A percentile compares a stretch with the other conserved stretches of the same genome.
phyloP scores from a whole-genome alignment of 2,113 vertebrate genomes.

The Megaceryle maxima region DNA sequence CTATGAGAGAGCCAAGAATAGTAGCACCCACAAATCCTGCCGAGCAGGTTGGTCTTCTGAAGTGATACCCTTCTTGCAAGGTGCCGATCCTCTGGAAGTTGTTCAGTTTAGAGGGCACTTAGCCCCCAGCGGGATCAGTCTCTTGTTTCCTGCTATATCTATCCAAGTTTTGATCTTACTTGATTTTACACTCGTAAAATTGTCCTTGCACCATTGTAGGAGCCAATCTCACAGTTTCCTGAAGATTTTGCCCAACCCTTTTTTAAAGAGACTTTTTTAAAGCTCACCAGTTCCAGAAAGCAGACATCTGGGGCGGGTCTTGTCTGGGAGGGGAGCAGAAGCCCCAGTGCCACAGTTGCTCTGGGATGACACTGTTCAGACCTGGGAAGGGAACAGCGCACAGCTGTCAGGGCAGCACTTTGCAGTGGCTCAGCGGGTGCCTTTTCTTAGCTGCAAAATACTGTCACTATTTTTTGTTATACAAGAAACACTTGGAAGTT shows the following conservation, averaged over 20 bases:
- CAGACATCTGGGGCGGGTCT: not conserved
- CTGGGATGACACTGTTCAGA: not conserved
- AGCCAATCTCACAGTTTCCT: not conserved
- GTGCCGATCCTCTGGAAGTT: slow-evolving; percentile 12
- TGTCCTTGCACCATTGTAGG: slow-evolving; percentile 2
- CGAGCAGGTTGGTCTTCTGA: slow-evolving; percentile 5
- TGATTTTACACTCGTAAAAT: slow-evolving; percentile 42
- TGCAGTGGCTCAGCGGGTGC: slow-evolving; percentile 22
- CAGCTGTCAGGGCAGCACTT: not conserved
- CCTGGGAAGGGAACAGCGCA: not conserved
- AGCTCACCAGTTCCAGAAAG: not conserved
- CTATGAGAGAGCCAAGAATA: slow-evolving; percentile 35
- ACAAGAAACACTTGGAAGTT: not conserved
- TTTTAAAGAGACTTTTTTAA: not conserved
- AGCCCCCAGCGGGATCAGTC: slow-evolving; percentile 29
- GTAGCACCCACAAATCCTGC: slow-evolving; percentile 28
- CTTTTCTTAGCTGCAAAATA: not conserved
- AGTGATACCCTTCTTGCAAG: not conserved
- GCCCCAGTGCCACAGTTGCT: not conserved
- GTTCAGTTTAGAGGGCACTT: slow-evolving; percentile 51
- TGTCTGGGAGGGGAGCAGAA: not conserved
- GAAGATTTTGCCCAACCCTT: not conserved
- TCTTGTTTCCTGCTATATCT: slow-evolving; percentile 20
- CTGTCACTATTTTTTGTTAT: not conserved
- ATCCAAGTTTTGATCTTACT: not conserved